These are phyloP conservation scores for Dendropsophus ebraccatus DNA, from an alignment of 2,113 vertebrate genomes.

Conservation along the genomic window DNA sequence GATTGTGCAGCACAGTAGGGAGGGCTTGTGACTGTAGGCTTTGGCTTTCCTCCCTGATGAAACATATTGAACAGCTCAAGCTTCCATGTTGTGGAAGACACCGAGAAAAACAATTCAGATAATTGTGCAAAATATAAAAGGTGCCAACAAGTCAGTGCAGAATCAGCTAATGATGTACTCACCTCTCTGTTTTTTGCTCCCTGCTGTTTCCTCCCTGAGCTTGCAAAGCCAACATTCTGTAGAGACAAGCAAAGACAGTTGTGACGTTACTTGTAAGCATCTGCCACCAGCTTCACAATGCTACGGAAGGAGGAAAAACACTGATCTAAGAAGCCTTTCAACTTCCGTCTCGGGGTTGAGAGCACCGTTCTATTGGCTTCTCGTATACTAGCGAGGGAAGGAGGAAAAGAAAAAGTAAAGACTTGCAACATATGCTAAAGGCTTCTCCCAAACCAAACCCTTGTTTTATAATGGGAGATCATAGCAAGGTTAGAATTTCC, in stretches of 20 bases:
- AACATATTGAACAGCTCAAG: slow-evolving; percentile 37
- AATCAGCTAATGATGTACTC: slow-evolving; percentile 62
- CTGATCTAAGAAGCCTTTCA: background rate
- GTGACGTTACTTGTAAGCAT: slow-evolving; percentile 42
- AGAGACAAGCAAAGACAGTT: slow-evolving; percentile 62
- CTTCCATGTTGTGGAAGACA: slow-evolving; percentile 22
- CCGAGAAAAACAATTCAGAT: slow-evolving; percentile 20
- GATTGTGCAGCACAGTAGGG: background rate
- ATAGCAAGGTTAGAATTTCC: background rate
- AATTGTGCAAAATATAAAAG: slow-evolving; percentile 2
- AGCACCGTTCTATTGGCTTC: background rate
- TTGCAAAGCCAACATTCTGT: slow-evolving; percentile 80
- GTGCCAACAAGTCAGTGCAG: background rate
- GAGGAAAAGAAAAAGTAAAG: background rate
- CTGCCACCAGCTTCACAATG: slow-evolving; percentile 15
- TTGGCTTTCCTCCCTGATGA: slow-evolving; percentile 1
- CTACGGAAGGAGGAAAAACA: background rate
- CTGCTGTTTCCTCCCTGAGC: slow-evolving; percentile 78
- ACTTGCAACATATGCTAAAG: background rate
- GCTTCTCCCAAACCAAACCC: background rate
- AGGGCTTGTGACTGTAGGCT: background rate
- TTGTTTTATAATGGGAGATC: background rate
- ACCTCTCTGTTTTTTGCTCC: slow-evolving; percentile 75
- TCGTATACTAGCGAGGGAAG: background rate
- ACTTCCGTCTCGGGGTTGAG: slow-evolving; percentile 25